A percentile compares a stretch with the other conserved stretches of the same genome.
phyloP scores from a whole-genome alignment of 2,113 vertebrate species.

The Delphinapterus leucas region DNA sequence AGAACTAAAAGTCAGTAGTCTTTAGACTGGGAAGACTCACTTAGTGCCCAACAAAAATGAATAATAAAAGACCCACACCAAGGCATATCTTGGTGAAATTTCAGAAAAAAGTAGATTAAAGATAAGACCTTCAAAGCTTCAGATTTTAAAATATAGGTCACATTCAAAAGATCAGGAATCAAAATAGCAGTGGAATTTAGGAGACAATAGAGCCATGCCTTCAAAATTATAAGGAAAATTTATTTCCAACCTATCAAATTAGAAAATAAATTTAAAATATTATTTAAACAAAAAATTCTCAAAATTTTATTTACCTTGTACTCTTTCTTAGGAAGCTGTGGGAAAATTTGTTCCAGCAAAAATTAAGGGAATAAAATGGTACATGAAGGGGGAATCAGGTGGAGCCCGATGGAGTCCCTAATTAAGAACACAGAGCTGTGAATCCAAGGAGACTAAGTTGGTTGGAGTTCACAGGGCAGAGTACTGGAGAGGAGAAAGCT shows the following conservation, averaged over 20 bases:
- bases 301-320: slow-evolving; percentile 2
- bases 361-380: background rate
- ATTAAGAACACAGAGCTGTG: background rate
- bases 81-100: background rate
- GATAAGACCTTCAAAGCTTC: background rate
- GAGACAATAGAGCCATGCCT: background rate
- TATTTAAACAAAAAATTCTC: background rate
- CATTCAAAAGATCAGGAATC: background rate
- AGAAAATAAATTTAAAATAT: slow-evolving; percentile 18
- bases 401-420: background rate
- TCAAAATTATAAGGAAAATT: background rate
- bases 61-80: background rate
- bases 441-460: background rate
- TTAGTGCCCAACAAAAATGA: background rate
- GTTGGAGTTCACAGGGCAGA: background rate
- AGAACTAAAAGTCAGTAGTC: background rate
- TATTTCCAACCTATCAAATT: background rate
- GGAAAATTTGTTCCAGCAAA: background rate
- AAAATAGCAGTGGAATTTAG: background rate
- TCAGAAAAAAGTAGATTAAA: background rate
- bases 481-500: background rate
- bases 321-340: background rate
- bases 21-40: background rate
- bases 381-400: background rate
- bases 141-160: slow-evolving; percentile 11